These are phyloP conservation scores for Macquaria ambigua DNA, from an alignment of 2,113 vertebrate species.

Conservation along the genomic window DNA sequence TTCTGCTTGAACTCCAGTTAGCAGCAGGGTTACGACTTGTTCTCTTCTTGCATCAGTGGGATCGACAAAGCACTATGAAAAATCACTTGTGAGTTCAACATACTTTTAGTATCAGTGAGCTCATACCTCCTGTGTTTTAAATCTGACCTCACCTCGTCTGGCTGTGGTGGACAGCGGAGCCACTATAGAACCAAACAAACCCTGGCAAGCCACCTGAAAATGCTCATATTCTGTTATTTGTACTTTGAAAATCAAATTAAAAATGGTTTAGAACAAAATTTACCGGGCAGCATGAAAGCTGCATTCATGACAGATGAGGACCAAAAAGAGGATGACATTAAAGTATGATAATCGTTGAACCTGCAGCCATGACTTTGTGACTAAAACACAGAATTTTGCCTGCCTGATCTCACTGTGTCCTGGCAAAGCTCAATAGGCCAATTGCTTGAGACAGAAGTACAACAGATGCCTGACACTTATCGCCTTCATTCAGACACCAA, in stretches of 20 bases:
- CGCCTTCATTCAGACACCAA: background rate
- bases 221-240: background rate
- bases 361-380: too few species aligned
- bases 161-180: background rate
- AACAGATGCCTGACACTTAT: background rate
- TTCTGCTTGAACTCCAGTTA: background rate
- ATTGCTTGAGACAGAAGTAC: background rate
- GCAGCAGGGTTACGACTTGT: background rate
- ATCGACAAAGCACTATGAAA: background rate
- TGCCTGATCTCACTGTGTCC: too few species aligned
- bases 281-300: background rate
- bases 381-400: too few species aligned
- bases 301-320: background rate
- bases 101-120: background rate
- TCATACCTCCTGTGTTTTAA: background rate
- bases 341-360: background rate
- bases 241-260: background rate
- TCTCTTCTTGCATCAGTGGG: background rate
- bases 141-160: background rate
- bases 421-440: background rate
- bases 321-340: background rate
- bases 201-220: background rate
- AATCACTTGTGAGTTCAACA: background rate
- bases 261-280: background rate
- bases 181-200: background rate